Evolutionary conservation across 2,113 vertebrate species (phyloP).

Genomic region (Chloroceryle aenea): DNA sequence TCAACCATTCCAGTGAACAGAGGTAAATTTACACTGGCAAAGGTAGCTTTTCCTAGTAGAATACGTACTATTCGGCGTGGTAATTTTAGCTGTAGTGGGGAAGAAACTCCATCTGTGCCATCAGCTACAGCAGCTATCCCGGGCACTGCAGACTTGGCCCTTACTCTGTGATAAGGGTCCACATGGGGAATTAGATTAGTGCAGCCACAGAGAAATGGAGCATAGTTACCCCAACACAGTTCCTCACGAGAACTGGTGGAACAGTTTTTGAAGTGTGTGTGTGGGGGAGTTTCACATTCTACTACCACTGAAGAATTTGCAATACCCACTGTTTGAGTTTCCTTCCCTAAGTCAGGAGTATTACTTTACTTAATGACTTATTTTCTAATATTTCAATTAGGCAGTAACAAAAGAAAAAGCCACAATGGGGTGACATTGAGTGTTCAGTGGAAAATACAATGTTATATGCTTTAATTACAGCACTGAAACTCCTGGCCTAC

Average conservation of each 20-base stretch:
- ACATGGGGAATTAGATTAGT: not conserved
- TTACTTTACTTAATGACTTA: not conserved
- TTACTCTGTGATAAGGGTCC: not conserved
- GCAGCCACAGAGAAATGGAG: not conserved
- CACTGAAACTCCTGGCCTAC: not conserved
- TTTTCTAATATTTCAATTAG: not conserved
- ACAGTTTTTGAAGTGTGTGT: not conserved
- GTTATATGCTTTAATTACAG: not conserved
- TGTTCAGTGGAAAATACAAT: not conserved
- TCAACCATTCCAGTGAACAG: not conserved
- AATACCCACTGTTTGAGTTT: not conserved
- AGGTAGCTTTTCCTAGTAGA: not conserved
- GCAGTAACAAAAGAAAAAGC: not conserved
- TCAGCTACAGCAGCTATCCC: not conserved
- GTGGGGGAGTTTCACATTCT: not conserved
- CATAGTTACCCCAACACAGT: not conserved
- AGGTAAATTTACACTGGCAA: not conserved
- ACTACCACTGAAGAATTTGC: not conserved
- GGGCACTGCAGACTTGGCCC: not conserved
- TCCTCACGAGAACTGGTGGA: not conserved
- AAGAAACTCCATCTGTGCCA: not conserved
- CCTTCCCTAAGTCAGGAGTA: not conserved
- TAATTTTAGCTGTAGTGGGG: not conserved
- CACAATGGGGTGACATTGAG: not conserved
- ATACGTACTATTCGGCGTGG: not conserved